These are phyloP conservation scores for Yasuhikotakia modesta DNA, from an alignment of 2,797 vertebrate genomes.

Conservation along the genomic window DNA sequence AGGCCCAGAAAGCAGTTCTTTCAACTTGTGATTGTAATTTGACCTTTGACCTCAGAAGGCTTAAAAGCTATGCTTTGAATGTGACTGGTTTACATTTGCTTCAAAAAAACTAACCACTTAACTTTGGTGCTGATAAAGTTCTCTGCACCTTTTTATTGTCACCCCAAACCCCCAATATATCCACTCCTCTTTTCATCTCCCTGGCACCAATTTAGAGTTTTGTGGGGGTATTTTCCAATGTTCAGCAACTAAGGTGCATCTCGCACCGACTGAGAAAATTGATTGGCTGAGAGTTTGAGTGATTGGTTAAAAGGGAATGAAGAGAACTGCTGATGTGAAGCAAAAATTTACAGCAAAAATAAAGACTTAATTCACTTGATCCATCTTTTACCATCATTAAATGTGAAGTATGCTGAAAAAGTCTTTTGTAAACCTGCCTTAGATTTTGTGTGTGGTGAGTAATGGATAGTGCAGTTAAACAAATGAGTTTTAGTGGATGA, in stretches of 20 bases:
- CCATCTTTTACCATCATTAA: not conserved
- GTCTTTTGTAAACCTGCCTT: conserved; percentile 4
- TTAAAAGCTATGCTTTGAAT: conserved; percentile 19
- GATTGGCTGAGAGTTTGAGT: conserved; percentile 9
- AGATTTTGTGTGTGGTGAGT: conserved; percentile 1
- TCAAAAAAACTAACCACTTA: conserved; percentile 15
- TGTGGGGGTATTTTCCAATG: conserved; percentile 10
- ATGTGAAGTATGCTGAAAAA: not conserved
- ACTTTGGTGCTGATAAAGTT: conserved; percentile 4
- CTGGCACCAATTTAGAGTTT: conserved; percentile 20
- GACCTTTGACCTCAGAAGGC: conserved; percentile 7
- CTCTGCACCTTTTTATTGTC: conserved; percentile 2
- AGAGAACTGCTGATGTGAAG: not conserved
- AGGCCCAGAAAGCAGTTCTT: not conserved
- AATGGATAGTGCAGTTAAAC: not conserved
- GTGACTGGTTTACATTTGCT: conserved; percentile 8
- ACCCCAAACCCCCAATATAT: conserved; percentile 25
- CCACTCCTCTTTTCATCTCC: not conserved
- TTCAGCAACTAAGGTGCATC: conserved; percentile 25
- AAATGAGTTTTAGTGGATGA: conserved; percentile 5
- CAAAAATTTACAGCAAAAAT: not conserved
- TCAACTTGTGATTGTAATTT: conserved; percentile 3
- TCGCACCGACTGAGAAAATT: conserved; percentile 16
- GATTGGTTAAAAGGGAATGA: conserved; percentile 15
- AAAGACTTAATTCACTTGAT: conserved; percentile 12